Conservation (phyloP, 2,113 vertebrate genomes). For the Aleadryas rufinucha region DNA sequence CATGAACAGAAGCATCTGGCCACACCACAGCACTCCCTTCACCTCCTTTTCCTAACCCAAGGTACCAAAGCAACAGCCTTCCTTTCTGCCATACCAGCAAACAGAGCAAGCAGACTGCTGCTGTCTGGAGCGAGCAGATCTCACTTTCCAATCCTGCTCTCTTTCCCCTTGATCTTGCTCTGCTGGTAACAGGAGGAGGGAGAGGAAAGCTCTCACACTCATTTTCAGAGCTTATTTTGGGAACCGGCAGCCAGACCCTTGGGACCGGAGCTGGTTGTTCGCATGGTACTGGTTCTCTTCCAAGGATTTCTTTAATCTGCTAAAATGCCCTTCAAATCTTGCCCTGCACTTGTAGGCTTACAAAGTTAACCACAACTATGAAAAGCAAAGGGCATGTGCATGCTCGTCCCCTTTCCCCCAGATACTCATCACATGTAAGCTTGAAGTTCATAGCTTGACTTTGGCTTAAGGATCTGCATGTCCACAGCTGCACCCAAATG, state of each 20-base stretch:
- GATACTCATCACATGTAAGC: background rate
- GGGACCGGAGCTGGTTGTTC: background rate
- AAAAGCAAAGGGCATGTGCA: background rate
- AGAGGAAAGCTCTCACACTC: background rate
- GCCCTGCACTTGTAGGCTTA: background rate
- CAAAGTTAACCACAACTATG: background rate
- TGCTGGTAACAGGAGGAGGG: background rate
- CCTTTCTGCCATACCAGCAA: background rate
- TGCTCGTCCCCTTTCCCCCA: background rate
- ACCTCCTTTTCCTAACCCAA: background rate
- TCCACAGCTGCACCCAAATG: background rate
- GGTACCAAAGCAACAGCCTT: background rate
- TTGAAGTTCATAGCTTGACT: background rate
- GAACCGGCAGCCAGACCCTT: background rate
- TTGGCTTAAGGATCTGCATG: background rate
- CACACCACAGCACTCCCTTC: background rate
- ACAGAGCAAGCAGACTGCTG: background rate
- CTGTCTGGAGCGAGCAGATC: background rate
- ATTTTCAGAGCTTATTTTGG: slow-evolving; percentile 17
- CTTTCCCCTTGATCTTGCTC: background rate
- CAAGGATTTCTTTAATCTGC: background rate
- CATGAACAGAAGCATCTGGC: background rate
- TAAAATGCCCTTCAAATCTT: background rate
- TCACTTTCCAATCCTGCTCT: background rate
- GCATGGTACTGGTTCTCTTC: background rate